Conservation (phyloP, 2,797 vertebrate species). For the Enteromius argenteus region DNA sequence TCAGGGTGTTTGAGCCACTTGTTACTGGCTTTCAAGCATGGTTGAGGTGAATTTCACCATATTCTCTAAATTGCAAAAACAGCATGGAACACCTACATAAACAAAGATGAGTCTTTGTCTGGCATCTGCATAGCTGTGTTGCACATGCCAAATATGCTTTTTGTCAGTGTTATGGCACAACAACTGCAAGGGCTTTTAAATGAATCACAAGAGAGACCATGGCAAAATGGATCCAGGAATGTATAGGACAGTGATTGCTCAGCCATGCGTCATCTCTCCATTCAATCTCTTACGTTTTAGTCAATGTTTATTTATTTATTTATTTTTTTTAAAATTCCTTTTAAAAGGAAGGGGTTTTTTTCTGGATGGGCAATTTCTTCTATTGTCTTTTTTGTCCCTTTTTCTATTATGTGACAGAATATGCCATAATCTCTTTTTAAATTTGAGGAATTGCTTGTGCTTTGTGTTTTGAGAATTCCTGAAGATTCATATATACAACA, state of each 20-base stretch:
- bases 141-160: not conserved
- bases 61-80: not conserved
- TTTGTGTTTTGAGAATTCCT: not conserved
- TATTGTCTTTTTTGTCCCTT: not conserved
- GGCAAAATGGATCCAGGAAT: not conserved
- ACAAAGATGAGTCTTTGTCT: not conserved
- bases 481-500: not conserved
- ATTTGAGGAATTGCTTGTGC: not conserved
- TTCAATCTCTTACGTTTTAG: not conserved
- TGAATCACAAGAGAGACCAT: not conserved
- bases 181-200: conserved; percentile 30
- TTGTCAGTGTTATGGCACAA: conserved; percentile 3
- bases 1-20: not conserved
- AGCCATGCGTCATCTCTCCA: not conserved
- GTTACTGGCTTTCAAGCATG: not conserved
- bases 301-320: not conserved
- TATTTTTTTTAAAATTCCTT: not conserved
- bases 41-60: not conserved
- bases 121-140: not conserved
- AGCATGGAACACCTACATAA: not conserved
- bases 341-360: no score
- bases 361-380: not conserved
- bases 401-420: not conserved
- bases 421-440: not conserved
- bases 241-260: not conserved